These are phyloP conservation scores for Atherinomorus stipes DNA, from an alignment of 2,113 vertebrate species.

Conservation along the genomic window DNA sequence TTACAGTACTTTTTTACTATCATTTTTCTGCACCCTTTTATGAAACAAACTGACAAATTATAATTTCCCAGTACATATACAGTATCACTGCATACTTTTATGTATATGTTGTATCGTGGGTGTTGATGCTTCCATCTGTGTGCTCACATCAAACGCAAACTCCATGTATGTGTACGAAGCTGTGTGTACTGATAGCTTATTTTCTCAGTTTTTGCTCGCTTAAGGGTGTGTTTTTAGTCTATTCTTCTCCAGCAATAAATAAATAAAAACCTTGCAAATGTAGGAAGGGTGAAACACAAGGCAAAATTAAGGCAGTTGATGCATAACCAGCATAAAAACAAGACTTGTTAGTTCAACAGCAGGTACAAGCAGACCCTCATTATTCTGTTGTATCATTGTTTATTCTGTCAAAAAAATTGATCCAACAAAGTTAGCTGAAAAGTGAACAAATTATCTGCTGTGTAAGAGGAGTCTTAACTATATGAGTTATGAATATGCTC, in stretches of 20 bases:
- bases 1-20: background rate
- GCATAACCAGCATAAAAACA: conserved; percentile 22
- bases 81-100: conserved; percentile 1
- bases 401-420: conserved; percentile 36
- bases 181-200: background rate
- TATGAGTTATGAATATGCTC: conserved; percentile 9
- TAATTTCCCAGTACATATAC: conserved; percentile 2
- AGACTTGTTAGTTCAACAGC: conserved; percentile 45
- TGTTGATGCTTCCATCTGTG: conserved; percentile 13
- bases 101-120: conserved; percentile 10
- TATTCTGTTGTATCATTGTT: conserved; percentile 42
- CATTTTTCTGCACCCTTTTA: background rate
- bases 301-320: conserved; percentile 39
- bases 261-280: conserved; percentile 17
- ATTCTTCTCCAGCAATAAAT: background rate
- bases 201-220: conserved; percentile 23
- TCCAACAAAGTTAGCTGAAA: conserved; percentile 25
- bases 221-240: conserved; percentile 25
- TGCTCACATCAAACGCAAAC: conserved; percentile 4
- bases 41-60: conserved; percentile 8
- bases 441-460: conserved; percentile 39
- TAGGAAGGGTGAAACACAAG: background rate
- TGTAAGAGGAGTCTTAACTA: background rate
- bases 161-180: background rate
- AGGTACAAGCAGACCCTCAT: conserved; percentile 34